Base-by-base conservation (phyloP, 2,113 vertebrate species). In the Eira barbara region DNA sequence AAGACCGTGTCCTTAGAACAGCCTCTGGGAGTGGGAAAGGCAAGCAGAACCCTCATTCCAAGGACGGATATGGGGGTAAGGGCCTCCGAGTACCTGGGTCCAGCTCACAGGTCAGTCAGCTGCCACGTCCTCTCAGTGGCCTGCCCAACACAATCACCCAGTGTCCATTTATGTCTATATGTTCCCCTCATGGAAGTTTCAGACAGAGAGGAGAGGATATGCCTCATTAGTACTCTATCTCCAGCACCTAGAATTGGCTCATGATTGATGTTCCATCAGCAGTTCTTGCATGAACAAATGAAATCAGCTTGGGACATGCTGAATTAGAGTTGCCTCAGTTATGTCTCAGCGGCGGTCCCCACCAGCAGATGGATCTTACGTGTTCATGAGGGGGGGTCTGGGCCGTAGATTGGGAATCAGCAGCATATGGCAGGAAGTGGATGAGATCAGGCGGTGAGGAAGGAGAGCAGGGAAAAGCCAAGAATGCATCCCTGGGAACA, bases 391-490 rank as follows among this genome's bases (percentile, higher is more conserved):
- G 39, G 78, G 67, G 13, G 45, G 59, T 14, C 74, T 45, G 31
- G 42, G 18, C n/a, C 9, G 42, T 2, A 29, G 27, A 7, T 2
- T 59, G 61, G 31, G 47, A 57, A 23, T 57, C 59, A 45, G 2
- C 1, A 13, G 18, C 57, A 12, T 2, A 4, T 0, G 8, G 6
- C 4, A 0, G 1, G 21, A 47, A 39, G 17, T 7, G 6, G 7
- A 4, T n/a, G 23, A 29, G 67, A 27, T n/a, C 25, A 2, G 17
- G 55, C 11, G 36, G 21, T 3, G 49, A 69, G 34, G 10, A 36
- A 47, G 13, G 6, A 76, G 31, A 63, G 31, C 9, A 31, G 25
- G 29, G 45, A 69, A 29, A 45, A 59, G 74, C 42, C 39, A n/a
- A 21, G 27, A 34, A 7, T 17, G 13, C 13, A 0, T 61, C 36